Evolutionary conservation across 2,113 vertebrate genomes (phyloP), one percentile per base, ranked within the genome.

Genomic region (Dasyprocta punctata): DNA sequence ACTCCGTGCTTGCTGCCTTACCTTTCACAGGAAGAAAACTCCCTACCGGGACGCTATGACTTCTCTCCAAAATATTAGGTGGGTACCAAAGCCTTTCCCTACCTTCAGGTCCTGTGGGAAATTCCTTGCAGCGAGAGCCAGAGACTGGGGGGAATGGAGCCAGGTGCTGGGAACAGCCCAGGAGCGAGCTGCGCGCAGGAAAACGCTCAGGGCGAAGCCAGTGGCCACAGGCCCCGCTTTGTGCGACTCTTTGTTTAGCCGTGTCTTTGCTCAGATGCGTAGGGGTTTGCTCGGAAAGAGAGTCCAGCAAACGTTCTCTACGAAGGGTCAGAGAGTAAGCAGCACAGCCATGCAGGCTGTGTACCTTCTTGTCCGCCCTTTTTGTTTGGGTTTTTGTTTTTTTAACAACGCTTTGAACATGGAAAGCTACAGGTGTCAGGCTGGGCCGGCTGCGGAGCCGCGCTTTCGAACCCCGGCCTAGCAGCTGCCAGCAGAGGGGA

Each of bases 11-110:
- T 67, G 16, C 75, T 90, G 24, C 49, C 58, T 78, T 92, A 65
- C 33, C 47, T 49, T 75, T 93, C n/a, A 52, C 13, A 84, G n/a
- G 86, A 38, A 91, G 86, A 91, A 94, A 89, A 91, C 69, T 61
- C 77, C 73, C 86, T 78, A 33, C 12, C 69, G 36, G 61, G 52
- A 85, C 47, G 58, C 19, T 14, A 60, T 86, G n/a, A 87, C 7
- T 60, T 60, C 90, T 90, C 33, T 44, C 41, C 26, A 63, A 96
- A 97, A 88, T 69, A 88, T 60, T 69, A 75, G 88, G 71, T 63
- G 85, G 89, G 94, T 88, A 77, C 81, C 22, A 60, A 87, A 44
- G 52, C 8, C 56, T 61, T 52, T 47, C 60, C 41, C 38, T 3
- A 12, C 16, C 6, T 5, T 58, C 58, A 65, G 19, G 33, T 69